Evolutionary conservation across 2,113 vertebrate genomes (phyloP).

Genomic region (Cheilinus undulatus): DNA sequence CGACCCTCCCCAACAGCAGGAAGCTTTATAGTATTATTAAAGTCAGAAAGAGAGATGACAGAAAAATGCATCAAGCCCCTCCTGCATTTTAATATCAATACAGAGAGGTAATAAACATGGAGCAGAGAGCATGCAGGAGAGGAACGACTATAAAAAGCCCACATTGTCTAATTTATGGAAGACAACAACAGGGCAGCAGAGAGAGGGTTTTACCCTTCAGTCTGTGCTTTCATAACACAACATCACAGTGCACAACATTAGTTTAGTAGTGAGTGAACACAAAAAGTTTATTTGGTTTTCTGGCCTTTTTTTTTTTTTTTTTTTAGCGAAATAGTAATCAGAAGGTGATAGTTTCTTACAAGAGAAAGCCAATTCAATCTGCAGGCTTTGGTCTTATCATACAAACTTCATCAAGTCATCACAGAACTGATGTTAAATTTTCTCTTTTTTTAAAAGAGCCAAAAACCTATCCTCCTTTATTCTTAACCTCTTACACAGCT

Average conservation of each 20-base stretch:
- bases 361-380: no score
- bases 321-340: no score
- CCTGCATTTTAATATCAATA: constrained; percentile 84
- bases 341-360: no score
- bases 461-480: no score
- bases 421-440: no score
- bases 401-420: no score
- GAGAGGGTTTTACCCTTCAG: constrained; percentile 79
- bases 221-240: constrained; percentile 40
- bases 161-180: constrained; percentile 86
- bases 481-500: no score
- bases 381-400: no score
- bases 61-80: constrained; percentile 82
- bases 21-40: constrained; percentile 87
- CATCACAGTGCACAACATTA: constrained; percentile 13
- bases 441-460: no score
- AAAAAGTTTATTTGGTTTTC: constrained; percentile 7
- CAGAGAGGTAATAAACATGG: constrained; percentile 78
- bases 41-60: constrained; percentile 82
- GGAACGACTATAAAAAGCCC: constrained; percentile 81
- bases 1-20: constrained; percentile 64
- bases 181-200: constrained; percentile 77
- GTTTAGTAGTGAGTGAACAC: background rate
- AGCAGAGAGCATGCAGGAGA: constrained; percentile 68
- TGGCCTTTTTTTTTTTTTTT: no score